Conservation (phyloP, 2,797 vertebrate genomes). For the Kryptolebias ocellatus region DNA sequence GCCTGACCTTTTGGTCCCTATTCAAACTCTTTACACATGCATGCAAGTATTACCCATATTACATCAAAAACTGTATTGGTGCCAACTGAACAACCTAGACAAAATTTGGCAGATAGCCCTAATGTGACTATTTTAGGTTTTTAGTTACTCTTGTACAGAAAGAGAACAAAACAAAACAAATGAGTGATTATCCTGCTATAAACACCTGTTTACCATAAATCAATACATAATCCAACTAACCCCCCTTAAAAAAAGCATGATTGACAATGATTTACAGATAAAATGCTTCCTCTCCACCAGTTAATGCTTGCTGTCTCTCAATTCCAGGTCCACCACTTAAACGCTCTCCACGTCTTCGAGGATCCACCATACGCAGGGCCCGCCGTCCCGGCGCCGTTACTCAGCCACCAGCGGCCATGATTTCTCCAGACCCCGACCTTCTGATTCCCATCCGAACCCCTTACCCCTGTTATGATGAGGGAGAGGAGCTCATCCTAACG, state of each 20-base stretch:
- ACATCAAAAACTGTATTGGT: neutral
- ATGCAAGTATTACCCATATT: too few relatives aligned
- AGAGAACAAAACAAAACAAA: neutral
- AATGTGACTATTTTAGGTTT: neutral
- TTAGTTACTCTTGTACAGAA: neutral
- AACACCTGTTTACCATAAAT: neutral
- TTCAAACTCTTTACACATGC: too few relatives aligned
- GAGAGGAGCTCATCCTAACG: slow-evolving; percentile 88
- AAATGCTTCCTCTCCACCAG: neutral
- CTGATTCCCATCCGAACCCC: slow-evolving; percentile 90
- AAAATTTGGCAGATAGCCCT: neutral
- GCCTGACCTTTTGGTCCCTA: too few relatives aligned
- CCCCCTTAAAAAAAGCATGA: too few relatives aligned
- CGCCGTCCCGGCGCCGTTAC: slow-evolving; percentile 84
- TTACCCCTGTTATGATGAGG: slow-evolving; percentile 87
- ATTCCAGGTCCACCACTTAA: slow-evolving; percentile 85
- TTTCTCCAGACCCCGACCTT: slow-evolving; percentile 92
- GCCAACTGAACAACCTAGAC: neutral
- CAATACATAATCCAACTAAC: neutral
- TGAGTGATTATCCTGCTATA: neutral
- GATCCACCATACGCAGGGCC: slow-evolving; percentile 87
- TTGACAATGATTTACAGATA: too few relatives aligned
- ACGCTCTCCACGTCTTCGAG: slow-evolving; percentile 83
- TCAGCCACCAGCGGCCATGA: slow-evolving; percentile 78
- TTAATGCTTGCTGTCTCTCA: slow-evolving; percentile 28